Base-by-base conservation (phyloP, 2,888 invertebrate species). In the Diarsia brunnea region DNA sequence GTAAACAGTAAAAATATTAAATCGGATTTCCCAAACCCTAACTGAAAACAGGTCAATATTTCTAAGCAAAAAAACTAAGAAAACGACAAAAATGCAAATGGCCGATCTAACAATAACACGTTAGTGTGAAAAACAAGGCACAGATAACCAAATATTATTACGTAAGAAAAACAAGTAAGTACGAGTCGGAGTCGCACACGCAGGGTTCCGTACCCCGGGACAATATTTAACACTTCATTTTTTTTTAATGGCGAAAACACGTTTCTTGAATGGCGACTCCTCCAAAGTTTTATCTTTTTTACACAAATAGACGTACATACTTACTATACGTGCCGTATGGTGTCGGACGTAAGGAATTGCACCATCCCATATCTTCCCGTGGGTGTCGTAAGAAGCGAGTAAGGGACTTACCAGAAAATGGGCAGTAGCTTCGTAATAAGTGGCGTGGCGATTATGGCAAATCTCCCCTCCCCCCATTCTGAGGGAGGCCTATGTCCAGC, bases 11-110 rank as follows among this genome's bases (percentile, higher is more conserved):
- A 49, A 83, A 60, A 45, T 71, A 60, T 65, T 24, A 61, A 78
- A 83, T 69, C 45, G 38, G 14, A 45, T 68, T 69, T 16, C 79
- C 47, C 38, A 73, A 78, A 45, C 55, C 45, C 45, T n/a, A 63
- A 72, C 65, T 19, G 65, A 76, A 81, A 73, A 70, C 74, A 84
- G 47, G 45, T 70, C 38, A 70, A 63, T 45, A 47, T 81, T 81
- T 67, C 49, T 67, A 67, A 53, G 31, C 68, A 49, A 69, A 58
- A 31, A 78, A 75, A 75, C 73, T 69, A 85, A 80, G 72, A 69
- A 73, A 67, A 69, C 60, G 73, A 72, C 78, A 81, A 84, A 78
- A 47, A 87, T 84, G 76, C 79, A 87, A 87, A 87, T 87, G 75
- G 63, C 73, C 47, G 58, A 79, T 65, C 61, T 63, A 73, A 78